Evolutionary conservation across 2,888 invertebrate species (phyloP), one percentile per base, ranked within the genome.

Genomic region (Euspilapteryx auroguttella): DNA sequence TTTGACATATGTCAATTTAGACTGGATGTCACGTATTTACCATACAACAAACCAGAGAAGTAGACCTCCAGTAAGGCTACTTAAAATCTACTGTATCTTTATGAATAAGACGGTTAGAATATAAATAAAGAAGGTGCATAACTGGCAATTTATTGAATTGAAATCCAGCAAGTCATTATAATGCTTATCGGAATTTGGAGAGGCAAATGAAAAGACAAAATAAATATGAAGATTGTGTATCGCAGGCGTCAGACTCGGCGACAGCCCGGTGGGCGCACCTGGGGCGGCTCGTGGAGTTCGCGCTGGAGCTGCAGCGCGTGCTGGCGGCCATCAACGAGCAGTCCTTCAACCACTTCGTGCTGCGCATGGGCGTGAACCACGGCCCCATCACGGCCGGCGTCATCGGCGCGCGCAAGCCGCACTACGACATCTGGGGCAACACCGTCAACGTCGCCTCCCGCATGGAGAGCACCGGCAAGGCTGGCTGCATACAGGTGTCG

Each of bases 391-490:
- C 93, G 0, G 95, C 95, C 1, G 96, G 96, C 1, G 95, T 96
- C 4, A 95, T 96, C 42, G 95, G 96, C 9, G 94, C 94, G 0
- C 76, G 93, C 28, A 95, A 95, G 55, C 95, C 95, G 0, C 95
- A 95, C 58, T 96, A 95, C 50, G 95, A 96, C 55, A 95, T 96
- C 44, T 94, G 94, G 94, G 95, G 95, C 2, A 95, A 96, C 55
- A 94, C 95, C 0, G 95, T 96, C 10, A 98, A 98, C 54, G 96
- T 98, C 1, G 95, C 97, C 4, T 94, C 94, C 1, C 79, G 96
- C 32, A 98, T 98, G 97, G 97, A 98, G 57, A 94, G 94, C 50
- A 96, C 96, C 0, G 97, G 97, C 35, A 94, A 94, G 73, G 93
- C 93, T 30, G 94, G 94, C 4, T 90, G 88, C 41, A 89, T 94